Conservation (phyloP, 1,140 invertebrate genomes). For the Drosophila bocki region DNA sequence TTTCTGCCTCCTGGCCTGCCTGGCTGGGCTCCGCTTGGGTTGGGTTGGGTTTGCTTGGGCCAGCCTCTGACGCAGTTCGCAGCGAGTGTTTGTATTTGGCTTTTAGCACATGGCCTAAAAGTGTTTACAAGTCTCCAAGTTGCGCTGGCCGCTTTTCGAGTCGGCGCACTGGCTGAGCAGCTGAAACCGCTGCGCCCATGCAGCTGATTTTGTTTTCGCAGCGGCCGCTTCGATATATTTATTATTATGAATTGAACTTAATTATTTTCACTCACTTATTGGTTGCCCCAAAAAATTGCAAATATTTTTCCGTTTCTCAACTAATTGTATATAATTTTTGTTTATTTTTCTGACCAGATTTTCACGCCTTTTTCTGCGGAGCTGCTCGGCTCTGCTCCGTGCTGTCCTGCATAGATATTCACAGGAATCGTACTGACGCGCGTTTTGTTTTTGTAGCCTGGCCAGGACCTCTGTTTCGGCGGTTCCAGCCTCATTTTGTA, state of each 20-base stretch:
- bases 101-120: constrained; percentile 59
- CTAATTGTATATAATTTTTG: constrained; percentile 4
- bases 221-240: neutral
- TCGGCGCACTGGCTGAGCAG: constrained; percentile 42
- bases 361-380: constrained; percentile 21
- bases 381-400: constrained; percentile 57
- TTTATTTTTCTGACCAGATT: neutral
- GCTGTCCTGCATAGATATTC: constrained; percentile 82
- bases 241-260: neutral
- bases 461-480: constrained; percentile 54
- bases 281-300: neutral
- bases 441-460: constrained; percentile 79
- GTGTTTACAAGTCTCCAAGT: constrained; percentile 60
- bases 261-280: neutral
- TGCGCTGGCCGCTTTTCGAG: constrained; percentile 21
- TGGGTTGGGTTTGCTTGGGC: neutral
- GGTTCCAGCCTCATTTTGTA: constrained; percentile 46
- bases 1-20: constrained; percentile 54
- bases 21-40: constrained; percentile 3
- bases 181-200: constrained; percentile 41
- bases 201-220: constrained; percentile 60
- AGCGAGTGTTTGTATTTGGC: constrained; percentile 17
- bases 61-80: constrained; percentile 51
- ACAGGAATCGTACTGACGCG: constrained; percentile 78
- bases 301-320: neutral